phyloP scores from a whole-genome alignment of 2,888 invertebrate species.

The Nyleta sp. region DNA sequence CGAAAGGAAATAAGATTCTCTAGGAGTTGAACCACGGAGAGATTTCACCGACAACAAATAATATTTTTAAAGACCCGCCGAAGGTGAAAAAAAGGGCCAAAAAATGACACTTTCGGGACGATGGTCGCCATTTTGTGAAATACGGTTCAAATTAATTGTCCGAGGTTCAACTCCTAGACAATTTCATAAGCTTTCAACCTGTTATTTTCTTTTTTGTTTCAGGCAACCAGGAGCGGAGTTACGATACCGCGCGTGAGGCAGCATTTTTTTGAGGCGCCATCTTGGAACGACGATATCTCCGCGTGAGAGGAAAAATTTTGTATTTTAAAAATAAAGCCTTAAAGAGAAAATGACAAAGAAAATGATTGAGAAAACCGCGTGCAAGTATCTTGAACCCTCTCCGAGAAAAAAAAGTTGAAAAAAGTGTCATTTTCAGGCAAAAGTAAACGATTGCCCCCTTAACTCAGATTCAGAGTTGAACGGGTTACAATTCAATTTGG shows the following conservation, averaged over 20 bases:
- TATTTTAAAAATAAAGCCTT: slow-evolving; percentile 1
- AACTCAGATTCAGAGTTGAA: not conserved
- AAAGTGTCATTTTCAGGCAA: slow-evolving; percentile 1
- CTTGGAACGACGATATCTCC: not conserved
- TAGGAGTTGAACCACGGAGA: not conserved
- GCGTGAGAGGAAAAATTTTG: not conserved
- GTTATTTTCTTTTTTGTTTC: slow-evolving; percentile 3
- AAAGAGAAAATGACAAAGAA: not conserved
- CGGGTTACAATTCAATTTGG: no score
- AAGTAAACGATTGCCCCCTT: slow-evolving; percentile 1
- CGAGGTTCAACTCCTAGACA: slow-evolving; percentile 15
- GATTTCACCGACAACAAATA: not conserved
- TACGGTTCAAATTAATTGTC: slow-evolving; percentile 2
- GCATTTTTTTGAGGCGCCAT: slow-evolving; percentile 1
- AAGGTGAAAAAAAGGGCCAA: slow-evolving; percentile 6
- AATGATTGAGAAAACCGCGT: slow-evolving; percentile 1
- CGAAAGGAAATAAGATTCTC: slow-evolving; percentile 1
- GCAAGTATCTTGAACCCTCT: slow-evolving; percentile 2
- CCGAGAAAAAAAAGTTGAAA: not conserved
- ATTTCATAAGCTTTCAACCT: not conserved
- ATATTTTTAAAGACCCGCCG: slow-evolving; percentile 14
- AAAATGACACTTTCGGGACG: slow-evolving; percentile 4
- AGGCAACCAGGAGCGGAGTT: not conserved
- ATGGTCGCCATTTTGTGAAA: slow-evolving; percentile 6
- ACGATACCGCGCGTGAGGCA: slow-evolving; percentile 2